Evolutionary conservation across 2,888 invertebrate genomes (phyloP).

Genomic region (Drosophila pullipes): DNA sequence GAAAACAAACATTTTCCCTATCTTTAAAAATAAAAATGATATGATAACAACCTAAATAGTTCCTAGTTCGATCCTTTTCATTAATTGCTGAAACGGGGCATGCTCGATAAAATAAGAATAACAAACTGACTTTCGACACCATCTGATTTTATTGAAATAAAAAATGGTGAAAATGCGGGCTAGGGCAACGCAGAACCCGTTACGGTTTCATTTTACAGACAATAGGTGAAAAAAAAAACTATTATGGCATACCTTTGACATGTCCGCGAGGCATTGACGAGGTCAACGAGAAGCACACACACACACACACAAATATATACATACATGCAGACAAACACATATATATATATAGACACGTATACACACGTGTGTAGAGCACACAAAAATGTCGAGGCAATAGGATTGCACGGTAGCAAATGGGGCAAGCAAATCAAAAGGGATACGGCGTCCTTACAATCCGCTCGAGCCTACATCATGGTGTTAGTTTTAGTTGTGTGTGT

Average conservation of each 20-base stretch:
- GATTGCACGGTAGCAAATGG: constrained; percentile 5
- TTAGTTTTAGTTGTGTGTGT: constrained; percentile 12
- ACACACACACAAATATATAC: constrained; percentile 9
- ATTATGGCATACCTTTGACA: constrained; percentile 60
- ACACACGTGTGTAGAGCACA: background rate
- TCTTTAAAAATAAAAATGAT: too few species aligned
- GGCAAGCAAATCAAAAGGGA: constrained; percentile 50
- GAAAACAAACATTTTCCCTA: background rate
- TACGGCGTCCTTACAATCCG: constrained; percentile 26
- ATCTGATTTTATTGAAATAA: constrained; percentile 10
- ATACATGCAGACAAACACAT: background rate
- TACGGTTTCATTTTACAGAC: constrained; percentile 67
- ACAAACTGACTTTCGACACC: background rate
- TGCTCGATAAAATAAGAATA: background rate
- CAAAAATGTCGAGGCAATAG: constrained; percentile 11
- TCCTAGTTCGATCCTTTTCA: background rate
- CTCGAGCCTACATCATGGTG: constrained; percentile 4
- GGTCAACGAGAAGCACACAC: constrained; percentile 29
- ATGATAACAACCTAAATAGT: background rate
- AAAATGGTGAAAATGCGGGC: constrained; percentile 2
- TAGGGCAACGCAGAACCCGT: constrained; percentile 15
- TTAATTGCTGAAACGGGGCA: background rate
- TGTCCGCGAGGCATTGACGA: constrained; percentile 28
- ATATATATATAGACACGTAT: background rate
- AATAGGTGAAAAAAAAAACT: constrained; percentile 63